Evolutionary conservation across 2,888 invertebrate genomes (phyloP), one percentile per base, ranked within the genome.

Genomic region (Pachymerium ferrugineum): DNA sequence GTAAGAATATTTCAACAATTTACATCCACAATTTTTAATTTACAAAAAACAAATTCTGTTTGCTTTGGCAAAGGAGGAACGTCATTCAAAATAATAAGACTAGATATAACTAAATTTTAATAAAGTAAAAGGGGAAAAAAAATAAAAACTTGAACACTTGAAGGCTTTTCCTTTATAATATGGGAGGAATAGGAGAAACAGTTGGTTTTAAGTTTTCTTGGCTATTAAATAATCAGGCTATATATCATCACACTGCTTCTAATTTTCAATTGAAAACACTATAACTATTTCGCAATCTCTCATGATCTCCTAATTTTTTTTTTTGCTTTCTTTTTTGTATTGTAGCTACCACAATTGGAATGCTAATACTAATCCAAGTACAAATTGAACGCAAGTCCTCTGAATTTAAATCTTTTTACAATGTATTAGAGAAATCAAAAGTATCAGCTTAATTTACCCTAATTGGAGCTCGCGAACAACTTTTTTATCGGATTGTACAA

Each of bases 301-400:
- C 19, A 5, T 22, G 8, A 19, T 47, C 3, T 25, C 6, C 10
- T 6, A 54, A 22, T 54, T 14, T 54, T 8, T 25, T 25, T 54
- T 54, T 28, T 54, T 54, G 2, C 25, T 38, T 6, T 3, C 12
- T 38, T 38, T 38, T 54, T 25, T n/a, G 12, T 47, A 54, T 54
- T 54, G 22, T 28, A 54, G 28, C 54, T 54, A 54, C 25, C 54
- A 54, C 54, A 54, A 54, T 25, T 54, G 54, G 54, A 54, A 54
- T 54, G 54, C 54, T 54, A 54, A 54, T 14, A 54, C 54, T 54
- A 54, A 54, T 54, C 54, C 54, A 12, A n/a, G 25, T 54, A 54
- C 10, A 54, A 54, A 54, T 54, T 22, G 22, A 54, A 54, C 54
- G 25, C 54, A 22, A 14, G 10, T 47, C 22, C 16, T n/a, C 38